These are phyloP conservation scores for Coelogynopora nodosa DNA, from an alignment of 2,888 invertebrate genomes.

Conservation along the genomic window DNA sequence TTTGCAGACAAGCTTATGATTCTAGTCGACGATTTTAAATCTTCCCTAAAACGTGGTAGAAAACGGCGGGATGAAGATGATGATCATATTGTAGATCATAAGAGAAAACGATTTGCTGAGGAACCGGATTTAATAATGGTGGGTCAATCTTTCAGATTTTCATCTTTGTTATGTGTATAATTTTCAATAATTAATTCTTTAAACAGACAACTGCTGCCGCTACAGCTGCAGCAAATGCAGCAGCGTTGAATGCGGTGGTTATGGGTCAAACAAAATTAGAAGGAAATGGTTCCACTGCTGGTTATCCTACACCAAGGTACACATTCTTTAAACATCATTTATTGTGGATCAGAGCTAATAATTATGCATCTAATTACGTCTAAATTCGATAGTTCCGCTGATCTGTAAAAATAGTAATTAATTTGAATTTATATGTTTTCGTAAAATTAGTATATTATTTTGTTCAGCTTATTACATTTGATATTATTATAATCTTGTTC, in stretches of 20 bases:
- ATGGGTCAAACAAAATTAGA: not conserved
- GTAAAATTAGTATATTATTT: too few relatives aligned
- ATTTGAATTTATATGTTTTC: too few relatives aligned
- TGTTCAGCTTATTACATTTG: too few relatives aligned
- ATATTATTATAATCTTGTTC: too few relatives aligned
- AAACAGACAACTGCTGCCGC: not conserved
- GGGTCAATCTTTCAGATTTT: too few relatives aligned
- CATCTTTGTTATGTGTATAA: too few relatives aligned
- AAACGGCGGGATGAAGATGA: not conserved
- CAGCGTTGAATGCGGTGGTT: not conserved
- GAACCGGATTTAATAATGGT: not conserved
- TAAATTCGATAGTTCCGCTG: too few relatives aligned
- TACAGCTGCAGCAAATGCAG: not conserved
- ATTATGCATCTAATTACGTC: too few relatives aligned
- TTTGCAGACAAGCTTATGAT: slow-evolving; percentile 8
- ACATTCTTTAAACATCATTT: too few relatives aligned
- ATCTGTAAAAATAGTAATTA: too few relatives aligned
- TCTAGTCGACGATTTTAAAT: slow-evolving; percentile 15
- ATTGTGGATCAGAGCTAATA: too few relatives aligned
- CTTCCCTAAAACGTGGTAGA: not conserved
- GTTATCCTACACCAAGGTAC: not conserved
- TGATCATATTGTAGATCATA: not conserved
- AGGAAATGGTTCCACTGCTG: not conserved
- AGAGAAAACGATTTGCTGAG: not conserved
- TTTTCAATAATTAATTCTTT: too few relatives aligned